Evolutionary conservation across 1,140 invertebrate species (phyloP).

Genomic region (Nebria ingens): DNA sequence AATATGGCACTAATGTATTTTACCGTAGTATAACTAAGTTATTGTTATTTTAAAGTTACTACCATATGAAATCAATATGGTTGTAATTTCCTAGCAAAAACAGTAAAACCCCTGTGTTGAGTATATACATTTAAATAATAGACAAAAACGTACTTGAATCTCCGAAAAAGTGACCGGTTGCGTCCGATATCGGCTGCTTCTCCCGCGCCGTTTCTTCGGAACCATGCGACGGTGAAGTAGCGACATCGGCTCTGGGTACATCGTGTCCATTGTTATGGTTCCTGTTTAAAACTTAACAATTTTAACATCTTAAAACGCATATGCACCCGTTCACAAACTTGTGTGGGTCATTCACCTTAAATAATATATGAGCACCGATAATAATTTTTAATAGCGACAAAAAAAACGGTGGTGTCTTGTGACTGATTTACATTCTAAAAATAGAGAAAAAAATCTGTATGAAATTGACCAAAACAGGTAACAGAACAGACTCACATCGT

Average conservation of each 20-base stretch:
- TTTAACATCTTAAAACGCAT: background rate
- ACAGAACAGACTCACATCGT: background rate
- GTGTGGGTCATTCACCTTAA: background rate
- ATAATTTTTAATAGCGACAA: conserved; percentile 4
- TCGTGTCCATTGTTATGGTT: conserved; percentile 48
- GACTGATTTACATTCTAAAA: conserved; percentile 5
- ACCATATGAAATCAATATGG: too few species aligned
- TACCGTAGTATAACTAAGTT: too few species aligned
- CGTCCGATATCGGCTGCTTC: conserved; percentile 48
- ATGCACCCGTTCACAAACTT: background rate
- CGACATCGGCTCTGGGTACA: conserved; percentile 59
- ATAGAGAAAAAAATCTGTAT: too few species aligned
- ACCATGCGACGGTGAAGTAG: conserved; percentile 47
- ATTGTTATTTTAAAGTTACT: too few species aligned
- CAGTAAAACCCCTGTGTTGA: too few species aligned
- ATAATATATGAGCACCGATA: background rate
- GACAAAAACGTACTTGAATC: conserved; percentile 45
- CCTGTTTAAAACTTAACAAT: background rate
- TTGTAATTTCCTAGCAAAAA: too few species aligned
- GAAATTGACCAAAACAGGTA: conserved; percentile 2
- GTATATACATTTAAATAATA: conserved; percentile 1
- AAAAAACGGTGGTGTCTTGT: background rate
- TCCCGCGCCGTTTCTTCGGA: conserved; percentile 41
- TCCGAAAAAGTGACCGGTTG: conserved; percentile 66
- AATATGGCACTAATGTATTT: background rate